phyloP scores from a whole-genome alignment of 2,888 invertebrate species.

The Nineta flava region DNA sequence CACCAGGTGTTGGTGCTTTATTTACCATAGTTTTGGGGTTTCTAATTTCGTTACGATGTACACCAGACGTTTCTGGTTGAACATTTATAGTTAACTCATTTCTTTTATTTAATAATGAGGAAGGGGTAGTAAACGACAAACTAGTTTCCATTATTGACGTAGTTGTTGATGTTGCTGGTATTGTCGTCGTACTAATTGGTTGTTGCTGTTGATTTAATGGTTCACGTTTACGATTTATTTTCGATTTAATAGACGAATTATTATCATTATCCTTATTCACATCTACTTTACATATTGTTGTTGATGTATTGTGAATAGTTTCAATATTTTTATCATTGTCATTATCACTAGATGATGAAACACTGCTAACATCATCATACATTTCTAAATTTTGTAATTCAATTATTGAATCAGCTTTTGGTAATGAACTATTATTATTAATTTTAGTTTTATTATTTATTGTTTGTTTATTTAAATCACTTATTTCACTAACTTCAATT shows the following conservation, averaged over 20 bases:
- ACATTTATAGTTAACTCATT: neutral
- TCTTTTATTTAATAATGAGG: neutral
- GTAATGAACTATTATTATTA: neutral
- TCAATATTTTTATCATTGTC: neutral
- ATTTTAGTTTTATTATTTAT: constrained; percentile 6
- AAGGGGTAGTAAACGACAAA: constrained; percentile 2
- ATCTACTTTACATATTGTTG: neutral
- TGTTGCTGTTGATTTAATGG: constrained; percentile 1
- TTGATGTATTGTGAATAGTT: neutral
- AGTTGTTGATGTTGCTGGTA: neutral
- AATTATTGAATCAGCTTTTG: constrained; percentile 15
- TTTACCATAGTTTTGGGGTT: neutral
- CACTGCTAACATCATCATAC: constrained; percentile 22
- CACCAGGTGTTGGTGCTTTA: constrained; percentile 34
- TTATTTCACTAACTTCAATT: constrained; percentile 5
- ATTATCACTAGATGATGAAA: constrained; percentile 14
- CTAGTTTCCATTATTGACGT: constrained; percentile 4
- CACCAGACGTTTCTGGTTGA: neutral
- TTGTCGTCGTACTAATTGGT: neutral
- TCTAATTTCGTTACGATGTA: neutral
- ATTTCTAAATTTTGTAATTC: constrained; percentile 28
- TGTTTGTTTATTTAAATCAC: constrained; percentile 8
- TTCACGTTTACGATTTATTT: constrained; percentile 7
- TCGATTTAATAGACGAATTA: constrained; percentile 1
- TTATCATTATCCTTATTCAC: neutral